Evolutionary conservation across 2,888 invertebrate genomes (phyloP).

Genomic region (Lithosia quadra): DNA sequence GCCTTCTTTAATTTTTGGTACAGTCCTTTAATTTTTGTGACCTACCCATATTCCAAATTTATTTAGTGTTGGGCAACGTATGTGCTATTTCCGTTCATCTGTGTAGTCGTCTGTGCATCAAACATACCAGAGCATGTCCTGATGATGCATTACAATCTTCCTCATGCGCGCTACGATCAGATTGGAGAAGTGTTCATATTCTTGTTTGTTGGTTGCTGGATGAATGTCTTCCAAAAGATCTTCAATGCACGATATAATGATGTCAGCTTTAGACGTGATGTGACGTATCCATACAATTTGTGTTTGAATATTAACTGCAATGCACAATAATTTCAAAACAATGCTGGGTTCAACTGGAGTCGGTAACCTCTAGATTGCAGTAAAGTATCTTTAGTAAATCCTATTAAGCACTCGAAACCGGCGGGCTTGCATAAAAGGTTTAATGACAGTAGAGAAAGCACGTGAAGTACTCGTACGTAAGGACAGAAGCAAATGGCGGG

Average conservation of each 20-base stretch:
- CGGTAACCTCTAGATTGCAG: neutral
- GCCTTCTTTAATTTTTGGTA: no score
- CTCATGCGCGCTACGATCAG: constrained; percentile 62
- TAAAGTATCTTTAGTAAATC: no score
- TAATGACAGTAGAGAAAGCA: no score
- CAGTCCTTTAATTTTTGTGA: no score
- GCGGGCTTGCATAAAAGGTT: no score
- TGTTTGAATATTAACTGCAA: constrained; percentile 70
- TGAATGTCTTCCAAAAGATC: constrained; percentile 65
- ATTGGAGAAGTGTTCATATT: constrained; percentile 48
- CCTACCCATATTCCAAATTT: no score
- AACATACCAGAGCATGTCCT: constrained; percentile 66
- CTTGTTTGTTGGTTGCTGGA: constrained; percentile 50
- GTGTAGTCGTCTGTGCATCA: fast-evolving
- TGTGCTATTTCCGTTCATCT: no score
- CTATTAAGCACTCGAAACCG: no score
- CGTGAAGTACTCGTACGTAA: no score
- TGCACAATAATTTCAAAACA: neutral
- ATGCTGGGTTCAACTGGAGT: neutral
- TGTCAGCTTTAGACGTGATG: constrained; percentile 68
- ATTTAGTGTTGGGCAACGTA: no score
- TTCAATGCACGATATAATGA: constrained; percentile 68
- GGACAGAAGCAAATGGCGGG: no score
- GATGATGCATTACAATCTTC: constrained; percentile 63
- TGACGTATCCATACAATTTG: constrained; percentile 75